Percentiles rank a stretch among this genome's conserved stretches.
Evolutionary conservation across 92 coral and sea anemone species (phyloP).

Genomic region (Porites lobata): DNA sequence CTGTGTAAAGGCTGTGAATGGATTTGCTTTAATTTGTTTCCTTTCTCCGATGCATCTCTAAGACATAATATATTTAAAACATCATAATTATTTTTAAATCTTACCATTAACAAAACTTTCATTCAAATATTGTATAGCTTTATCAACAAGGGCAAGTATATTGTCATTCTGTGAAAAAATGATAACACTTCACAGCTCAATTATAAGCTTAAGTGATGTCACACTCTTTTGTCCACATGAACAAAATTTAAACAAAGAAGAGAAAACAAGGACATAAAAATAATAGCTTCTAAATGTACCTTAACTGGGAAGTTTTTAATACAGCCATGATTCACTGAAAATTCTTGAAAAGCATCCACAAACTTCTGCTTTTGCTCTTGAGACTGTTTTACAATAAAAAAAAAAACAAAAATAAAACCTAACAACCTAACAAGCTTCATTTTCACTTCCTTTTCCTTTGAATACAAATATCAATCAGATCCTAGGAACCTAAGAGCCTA

Average conservation of each 20-base stretch:
- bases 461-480: too few species aligned
- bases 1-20: too few species aligned
- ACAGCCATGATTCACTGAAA: slow-evolving; percentile 82
- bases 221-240: too few species aligned
- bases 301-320: slow-evolving; percentile 73
- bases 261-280: not conserved
- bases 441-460: too few species aligned
- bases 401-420: not conserved
- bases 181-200: not conserved
- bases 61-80: too few species aligned
- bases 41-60: too few species aligned
- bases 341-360: slow-evolving; percentile 82
- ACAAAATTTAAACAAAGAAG: too few species aligned
- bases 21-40: too few species aligned
- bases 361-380: slow-evolving; percentile 79
- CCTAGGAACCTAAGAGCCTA: too few species aligned
- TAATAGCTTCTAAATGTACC: slow-evolving; percentile 25
- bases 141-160: slow-evolving; percentile 54
- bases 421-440: not conserved
- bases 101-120: slow-evolving; percentile 85
- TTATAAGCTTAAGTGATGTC: too few species aligned
- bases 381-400: slow-evolving; percentile 58
- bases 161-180: slow-evolving; percentile 63
- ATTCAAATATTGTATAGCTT: slow-evolving; percentile 60
- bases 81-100: not conserved